Conservation (phyloP, 2,113 vertebrate genomes). For the Rhynchomys soricoides region DNA sequence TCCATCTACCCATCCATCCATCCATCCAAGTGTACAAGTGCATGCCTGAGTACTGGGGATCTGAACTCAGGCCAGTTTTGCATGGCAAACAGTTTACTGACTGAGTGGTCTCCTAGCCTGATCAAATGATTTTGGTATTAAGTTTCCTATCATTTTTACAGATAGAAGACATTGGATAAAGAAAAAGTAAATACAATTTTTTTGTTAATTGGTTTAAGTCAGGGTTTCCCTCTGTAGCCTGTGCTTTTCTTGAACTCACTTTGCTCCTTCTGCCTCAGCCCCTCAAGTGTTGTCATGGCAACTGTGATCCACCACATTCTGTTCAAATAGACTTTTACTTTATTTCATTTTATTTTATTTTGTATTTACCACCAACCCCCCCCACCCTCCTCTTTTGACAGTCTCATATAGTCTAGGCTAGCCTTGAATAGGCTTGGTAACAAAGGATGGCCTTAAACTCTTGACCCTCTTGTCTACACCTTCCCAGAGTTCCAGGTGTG, state of each 20-base stretch:
- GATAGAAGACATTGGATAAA: neutral
- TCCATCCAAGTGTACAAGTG: neutral
- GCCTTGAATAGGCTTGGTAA: neutral
- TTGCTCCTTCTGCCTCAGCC: neutral
- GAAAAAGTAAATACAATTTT: neutral
- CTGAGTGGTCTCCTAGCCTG: neutral
- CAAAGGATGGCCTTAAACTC: neutral
- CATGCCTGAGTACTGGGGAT: neutral
- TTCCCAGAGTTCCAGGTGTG: neutral
- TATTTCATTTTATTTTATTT: neutral
- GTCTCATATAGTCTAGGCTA: neutral
- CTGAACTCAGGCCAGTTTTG: neutral
- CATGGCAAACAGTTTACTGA: neutral
- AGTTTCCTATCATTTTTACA: constrained; percentile 42
- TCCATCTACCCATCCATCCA: too few relatives aligned
- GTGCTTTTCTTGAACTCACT: neutral
- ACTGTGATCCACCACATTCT: neutral
- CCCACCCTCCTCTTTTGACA: neutral
- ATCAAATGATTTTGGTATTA: neutral
- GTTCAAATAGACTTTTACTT: neutral
- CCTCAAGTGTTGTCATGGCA: neutral
- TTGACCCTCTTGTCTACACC: neutral
- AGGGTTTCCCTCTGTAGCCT: too few relatives aligned
- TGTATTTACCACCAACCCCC: neutral
- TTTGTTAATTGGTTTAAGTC: neutral